Conservation (phyloP, 2,113 vertebrate genomes). For the Charina bottae region DNA sequence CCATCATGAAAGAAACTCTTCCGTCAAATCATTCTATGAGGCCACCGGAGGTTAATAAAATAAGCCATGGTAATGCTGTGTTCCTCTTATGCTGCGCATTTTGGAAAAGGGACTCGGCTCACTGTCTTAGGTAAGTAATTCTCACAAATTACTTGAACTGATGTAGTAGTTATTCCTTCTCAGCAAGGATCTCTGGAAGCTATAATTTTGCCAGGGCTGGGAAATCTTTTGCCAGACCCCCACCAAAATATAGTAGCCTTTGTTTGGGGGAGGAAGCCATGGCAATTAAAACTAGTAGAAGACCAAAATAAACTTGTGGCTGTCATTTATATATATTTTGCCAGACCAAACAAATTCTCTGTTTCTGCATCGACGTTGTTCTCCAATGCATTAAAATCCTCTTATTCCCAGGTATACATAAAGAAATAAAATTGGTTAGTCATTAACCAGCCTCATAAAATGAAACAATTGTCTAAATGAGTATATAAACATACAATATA, state of each 20-base stretch:
- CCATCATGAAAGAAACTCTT: not conserved
- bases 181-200: not conserved
- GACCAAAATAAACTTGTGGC: not conserved
- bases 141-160: not conserved
- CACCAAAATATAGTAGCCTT: not conserved
- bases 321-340: not conserved
- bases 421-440: no score
- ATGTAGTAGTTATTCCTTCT: not conserved
- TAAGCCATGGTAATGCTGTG: conserved; percentile 12
- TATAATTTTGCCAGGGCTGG: not conserved
- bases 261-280: not conserved
- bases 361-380: not conserved
- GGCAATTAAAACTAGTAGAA: not conserved
- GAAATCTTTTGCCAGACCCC: not conserved
- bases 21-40: not conserved
- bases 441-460: no score
- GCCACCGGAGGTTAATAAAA: not conserved
- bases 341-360: not conserved
- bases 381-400: not conserved
- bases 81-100: conserved; percentile 17
- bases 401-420: not conserved
- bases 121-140: conserved; percentile 56
- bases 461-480: no score
- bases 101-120: conserved; percentile 52
- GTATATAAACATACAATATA: no score